phyloP scores from a whole-genome alignment of 1,140 invertebrate species.

The Drosophila gunungcola region DNA sequence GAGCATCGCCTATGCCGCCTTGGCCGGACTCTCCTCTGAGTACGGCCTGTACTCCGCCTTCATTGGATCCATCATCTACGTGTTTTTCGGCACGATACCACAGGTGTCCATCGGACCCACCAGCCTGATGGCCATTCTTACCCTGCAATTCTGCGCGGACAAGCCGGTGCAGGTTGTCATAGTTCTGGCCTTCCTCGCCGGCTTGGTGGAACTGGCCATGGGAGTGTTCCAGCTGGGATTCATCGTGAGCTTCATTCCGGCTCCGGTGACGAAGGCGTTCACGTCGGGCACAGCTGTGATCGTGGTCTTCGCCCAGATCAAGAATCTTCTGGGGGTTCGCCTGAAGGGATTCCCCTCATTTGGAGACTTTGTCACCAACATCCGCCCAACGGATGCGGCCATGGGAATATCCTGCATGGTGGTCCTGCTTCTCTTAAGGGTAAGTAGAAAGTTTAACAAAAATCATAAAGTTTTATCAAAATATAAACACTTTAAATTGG shows the following conservation, averaged over 20 bases:
- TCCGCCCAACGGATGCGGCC: constrained; percentile 87
- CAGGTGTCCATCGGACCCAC: constrained; percentile 96
- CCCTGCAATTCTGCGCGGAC: constrained; percentile 89
- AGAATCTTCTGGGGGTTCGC: constrained; percentile 91
- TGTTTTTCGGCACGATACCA: constrained; percentile 94
- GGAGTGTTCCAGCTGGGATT: constrained; percentile 89
- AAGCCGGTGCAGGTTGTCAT: constrained; percentile 91
- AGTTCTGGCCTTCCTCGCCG: constrained; percentile 91
- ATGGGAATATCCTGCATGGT: constrained; percentile 90
- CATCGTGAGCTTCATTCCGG: constrained; percentile 96
- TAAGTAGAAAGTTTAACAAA: constrained; percentile 84
- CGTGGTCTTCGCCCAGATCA: constrained; percentile 95
- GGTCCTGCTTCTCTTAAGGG: constrained; percentile 89
- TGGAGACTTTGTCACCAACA: constrained; percentile 88
- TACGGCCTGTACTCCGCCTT: constrained; percentile 85
- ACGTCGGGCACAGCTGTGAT: constrained; percentile 97
- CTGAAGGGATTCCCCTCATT: constrained; percentile 90
- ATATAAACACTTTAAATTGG: background rate
- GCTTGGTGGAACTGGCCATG: constrained; percentile 91
- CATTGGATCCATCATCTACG: constrained; percentile 92
- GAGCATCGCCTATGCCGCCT: constrained; percentile 92
- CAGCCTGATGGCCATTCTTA: constrained; percentile 92
- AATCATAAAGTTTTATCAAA: background rate
- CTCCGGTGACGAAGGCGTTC: constrained; percentile 96
- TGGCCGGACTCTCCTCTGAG: constrained; percentile 90